Conservation (phyloP, 2,888 invertebrate genomes). For the Coecobrya sp. region DNA sequence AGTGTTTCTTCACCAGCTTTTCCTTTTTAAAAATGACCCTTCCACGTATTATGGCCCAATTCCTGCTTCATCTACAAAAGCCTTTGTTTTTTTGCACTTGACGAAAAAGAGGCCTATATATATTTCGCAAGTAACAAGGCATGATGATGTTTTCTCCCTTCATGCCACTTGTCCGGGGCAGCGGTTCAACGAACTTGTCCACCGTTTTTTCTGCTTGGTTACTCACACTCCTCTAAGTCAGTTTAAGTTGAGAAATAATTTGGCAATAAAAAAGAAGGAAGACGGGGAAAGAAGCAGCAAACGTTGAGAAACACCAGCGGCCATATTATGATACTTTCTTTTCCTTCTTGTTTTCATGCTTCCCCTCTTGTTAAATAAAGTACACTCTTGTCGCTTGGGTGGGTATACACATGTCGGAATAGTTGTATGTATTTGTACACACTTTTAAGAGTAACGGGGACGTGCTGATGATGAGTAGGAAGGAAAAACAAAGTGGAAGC, state of each 20-base stretch:
- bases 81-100: not conserved
- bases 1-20: constrained; percentile 42
- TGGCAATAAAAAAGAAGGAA: constrained; percentile 29
- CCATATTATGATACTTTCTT: not conserved
- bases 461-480: not conserved
- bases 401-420: not conserved
- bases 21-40: constrained; percentile 54
- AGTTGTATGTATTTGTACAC: not conserved
- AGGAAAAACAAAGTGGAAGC: not conserved
- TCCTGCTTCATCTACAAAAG: not conserved
- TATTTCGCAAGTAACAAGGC: constrained; percentile 2
- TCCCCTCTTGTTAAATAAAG: not conserved
- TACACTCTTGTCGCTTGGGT: not conserved
- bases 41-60: constrained; percentile 52
- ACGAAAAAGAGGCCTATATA: not conserved
- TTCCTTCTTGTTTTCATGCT: not conserved
- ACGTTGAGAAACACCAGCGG: constrained; percentile 22
- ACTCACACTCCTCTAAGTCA: not conserved
- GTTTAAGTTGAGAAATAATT: constrained; percentile 52
- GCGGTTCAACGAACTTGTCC: constrained; percentile 62
- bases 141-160: not conserved
- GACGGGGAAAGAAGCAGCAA: not conserved
- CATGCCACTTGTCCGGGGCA: constrained; percentile 19
- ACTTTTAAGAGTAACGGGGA: not conserved
- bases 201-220: not conserved